Conservation (phyloP, 2,888 invertebrate species). For the Copidosoma aretas region DNA sequence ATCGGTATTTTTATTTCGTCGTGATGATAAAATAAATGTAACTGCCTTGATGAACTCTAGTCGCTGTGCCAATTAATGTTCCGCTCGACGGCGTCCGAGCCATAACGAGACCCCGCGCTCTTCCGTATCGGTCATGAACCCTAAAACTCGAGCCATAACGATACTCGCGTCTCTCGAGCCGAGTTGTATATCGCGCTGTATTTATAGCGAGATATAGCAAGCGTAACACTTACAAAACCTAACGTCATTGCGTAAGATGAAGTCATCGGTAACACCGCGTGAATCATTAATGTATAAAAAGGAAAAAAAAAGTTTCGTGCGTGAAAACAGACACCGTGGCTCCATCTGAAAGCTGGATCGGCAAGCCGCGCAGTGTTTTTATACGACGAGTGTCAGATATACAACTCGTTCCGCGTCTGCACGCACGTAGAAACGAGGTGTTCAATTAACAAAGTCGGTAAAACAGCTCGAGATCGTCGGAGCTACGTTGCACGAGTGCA, state of each 20-base stretch:
- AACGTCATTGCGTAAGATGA: neutral
- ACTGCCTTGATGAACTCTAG: too few relatives aligned
- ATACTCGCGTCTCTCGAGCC: conserved; percentile 10
- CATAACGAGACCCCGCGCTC: neutral
- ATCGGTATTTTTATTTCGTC: too few relatives aligned
- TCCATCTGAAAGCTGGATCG: conserved; percentile 23
- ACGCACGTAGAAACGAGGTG: conserved; percentile 3
- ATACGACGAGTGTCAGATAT: conserved; percentile 16
- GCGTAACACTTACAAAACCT: neutral
- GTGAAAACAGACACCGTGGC: conserved; percentile 16
- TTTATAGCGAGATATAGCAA: conserved; percentile 24
- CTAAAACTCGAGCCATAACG: conserved; percentile 13
- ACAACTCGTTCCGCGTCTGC: conserved; percentile 7
- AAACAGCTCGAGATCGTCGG: conserved; percentile 27
- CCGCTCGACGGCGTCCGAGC: too few relatives aligned
- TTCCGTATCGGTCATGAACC: conserved; percentile 34
- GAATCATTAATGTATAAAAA: neutral
- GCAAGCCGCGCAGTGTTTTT: too few relatives aligned
- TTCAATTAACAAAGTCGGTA: conserved; percentile 35
- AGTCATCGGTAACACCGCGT: neutral
- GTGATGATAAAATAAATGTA: too few relatives aligned
- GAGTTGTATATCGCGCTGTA: conserved; percentile 15
- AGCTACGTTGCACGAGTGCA: conserved; percentile 8
- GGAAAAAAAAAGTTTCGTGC: neutral
- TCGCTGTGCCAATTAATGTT: too few relatives aligned